A percentile compares a stretch with the other conserved stretches of the same genome.
phyloP scores from a whole-genome alignment of 1,140 invertebrate species.

The Drosophila mojavensis region DNA sequence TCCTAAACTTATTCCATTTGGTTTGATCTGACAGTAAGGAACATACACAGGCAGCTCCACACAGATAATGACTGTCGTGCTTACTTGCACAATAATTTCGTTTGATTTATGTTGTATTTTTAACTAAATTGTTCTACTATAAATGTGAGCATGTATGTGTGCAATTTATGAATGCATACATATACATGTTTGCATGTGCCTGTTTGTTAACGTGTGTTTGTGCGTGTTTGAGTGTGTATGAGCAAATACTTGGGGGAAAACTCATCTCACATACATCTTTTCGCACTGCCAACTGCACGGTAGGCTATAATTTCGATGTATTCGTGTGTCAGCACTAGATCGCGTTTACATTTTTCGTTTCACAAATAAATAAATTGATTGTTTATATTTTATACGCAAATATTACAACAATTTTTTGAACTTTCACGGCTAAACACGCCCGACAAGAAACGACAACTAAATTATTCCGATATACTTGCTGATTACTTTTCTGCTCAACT shows the following conservation, averaged over 20 bases:
- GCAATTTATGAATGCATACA: background rate
- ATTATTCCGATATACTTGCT: constrained; percentile 34
- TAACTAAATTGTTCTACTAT: constrained; percentile 56
- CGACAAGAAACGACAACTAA: constrained; percentile 42
- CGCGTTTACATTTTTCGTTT: constrained; percentile 42
- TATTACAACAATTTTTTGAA: constrained; percentile 19
- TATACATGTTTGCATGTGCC: constrained; percentile 9
- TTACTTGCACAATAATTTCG: constrained; percentile 29
- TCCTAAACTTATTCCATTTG: constrained; percentile 39
- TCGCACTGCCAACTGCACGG: constrained; percentile 19
- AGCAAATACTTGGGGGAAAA: constrained; percentile 29
- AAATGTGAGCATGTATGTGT: constrained; percentile 7
- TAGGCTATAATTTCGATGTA: constrained; percentile 31
- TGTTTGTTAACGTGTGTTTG: background rate
- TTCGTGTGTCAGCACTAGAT: constrained; percentile 22
- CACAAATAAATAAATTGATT: constrained; percentile 31
- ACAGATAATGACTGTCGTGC: constrained; percentile 21
- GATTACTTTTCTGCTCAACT: constrained; percentile 26
- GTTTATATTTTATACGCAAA: constrained; percentile 26
- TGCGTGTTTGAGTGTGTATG: background rate
- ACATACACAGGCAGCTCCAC: constrained; percentile 2
- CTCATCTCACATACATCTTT: constrained; percentile 40
- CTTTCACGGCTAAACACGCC: constrained; percentile 40
- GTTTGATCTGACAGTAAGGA: constrained; percentile 17
- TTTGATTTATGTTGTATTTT: constrained; percentile 53